A percentile compares a stretch with the other conserved stretches of the same genome.
Conservation (phyloP, 2,113 vertebrate genomes). For the Loxodonta africana region DNA sequence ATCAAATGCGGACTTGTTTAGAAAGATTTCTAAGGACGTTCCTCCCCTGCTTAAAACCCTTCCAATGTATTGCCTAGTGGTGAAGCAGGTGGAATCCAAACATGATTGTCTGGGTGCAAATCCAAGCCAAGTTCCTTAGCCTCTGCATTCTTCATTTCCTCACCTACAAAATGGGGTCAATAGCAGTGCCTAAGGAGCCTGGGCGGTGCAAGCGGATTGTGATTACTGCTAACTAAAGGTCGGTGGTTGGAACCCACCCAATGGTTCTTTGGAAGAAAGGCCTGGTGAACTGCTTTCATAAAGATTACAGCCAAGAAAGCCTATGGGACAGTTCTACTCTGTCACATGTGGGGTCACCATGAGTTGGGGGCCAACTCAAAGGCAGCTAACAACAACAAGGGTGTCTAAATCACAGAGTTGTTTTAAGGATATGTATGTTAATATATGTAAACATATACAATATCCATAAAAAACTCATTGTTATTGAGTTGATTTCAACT, state of each 20-base stretch:
- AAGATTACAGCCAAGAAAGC: too few relatives aligned
- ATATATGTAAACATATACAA: not conserved
- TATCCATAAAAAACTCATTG: too few relatives aligned
- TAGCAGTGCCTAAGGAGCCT: not conserved
- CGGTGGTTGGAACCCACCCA: not conserved
- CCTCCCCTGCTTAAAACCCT: not conserved
- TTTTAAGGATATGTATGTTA: too few relatives aligned
- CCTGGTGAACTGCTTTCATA: not conserved
- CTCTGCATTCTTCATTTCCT: not conserved
- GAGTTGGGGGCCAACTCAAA: too few relatives aligned
- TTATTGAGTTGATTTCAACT: too few relatives aligned
- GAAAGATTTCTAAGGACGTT: not conserved
- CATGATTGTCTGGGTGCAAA: not conserved
- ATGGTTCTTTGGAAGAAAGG: not conserved
- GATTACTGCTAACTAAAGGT: not conserved
- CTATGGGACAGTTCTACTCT: too few relatives aligned
- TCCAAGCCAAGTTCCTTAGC: not conserved
- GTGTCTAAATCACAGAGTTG: too few relatives aligned
- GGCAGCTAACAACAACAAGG: too few relatives aligned
- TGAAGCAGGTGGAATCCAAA: not conserved
- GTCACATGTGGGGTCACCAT: too few relatives aligned
- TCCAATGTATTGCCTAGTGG: fast-evolving
- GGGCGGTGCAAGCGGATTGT: not conserved
- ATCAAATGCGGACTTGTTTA: not conserved
- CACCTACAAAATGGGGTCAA: not conserved